Base-by-base conservation (phyloP, 2,113 vertebrate species). In the Ariopsis seemanni region DNA sequence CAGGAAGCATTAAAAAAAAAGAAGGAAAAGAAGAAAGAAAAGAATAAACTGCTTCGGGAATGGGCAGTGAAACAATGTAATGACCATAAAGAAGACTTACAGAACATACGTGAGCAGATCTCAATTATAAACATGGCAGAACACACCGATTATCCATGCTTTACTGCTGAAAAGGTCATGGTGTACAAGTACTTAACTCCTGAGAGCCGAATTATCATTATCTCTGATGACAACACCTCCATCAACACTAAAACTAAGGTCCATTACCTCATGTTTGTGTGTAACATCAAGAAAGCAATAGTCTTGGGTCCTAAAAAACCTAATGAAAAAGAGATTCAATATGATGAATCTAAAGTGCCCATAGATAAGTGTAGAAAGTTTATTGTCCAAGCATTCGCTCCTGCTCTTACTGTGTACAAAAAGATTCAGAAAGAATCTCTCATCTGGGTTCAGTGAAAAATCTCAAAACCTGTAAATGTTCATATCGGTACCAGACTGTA, bases 161-260 rank as follows among this genome's bases (percentile, higher is more conserved):
- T 82, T 42, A 82, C 30, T 82, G 79, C 79, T 60, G 79, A 82
- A 25, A 60, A 62, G 20, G 57, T 82, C 79, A 62, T 82, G 30
- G 79, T 82, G 57, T 82, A 62, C 25, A 82, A 82, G 5, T 11
- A 62, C 6, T 55, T 27, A 60, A 82, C 79, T 62, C 57, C 57
- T 12, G 57, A 82, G 57, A 82, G 57, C 27, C 17, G 12, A 62
- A 82, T 82, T 14, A 25, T 82, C 57, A 62, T 42, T 11, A 22
- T 22, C 0, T 1, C 79, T 20, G 27, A 62, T 20, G 79, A 80
- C 7, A 80, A 62, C 17, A 62, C 17, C 5, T 82, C 79, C 30
- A 42, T 62, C 79, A 82, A 6, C 8, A 82, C 79, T 7, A 82
- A 0, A 30, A 82, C 79, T 30, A 62, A 22, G 17, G 79, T 82